Base-by-base conservation (phyloP, 30 jellyfish, hydroid and myxozoan species). In the Rhopilema esculentum region DNA sequence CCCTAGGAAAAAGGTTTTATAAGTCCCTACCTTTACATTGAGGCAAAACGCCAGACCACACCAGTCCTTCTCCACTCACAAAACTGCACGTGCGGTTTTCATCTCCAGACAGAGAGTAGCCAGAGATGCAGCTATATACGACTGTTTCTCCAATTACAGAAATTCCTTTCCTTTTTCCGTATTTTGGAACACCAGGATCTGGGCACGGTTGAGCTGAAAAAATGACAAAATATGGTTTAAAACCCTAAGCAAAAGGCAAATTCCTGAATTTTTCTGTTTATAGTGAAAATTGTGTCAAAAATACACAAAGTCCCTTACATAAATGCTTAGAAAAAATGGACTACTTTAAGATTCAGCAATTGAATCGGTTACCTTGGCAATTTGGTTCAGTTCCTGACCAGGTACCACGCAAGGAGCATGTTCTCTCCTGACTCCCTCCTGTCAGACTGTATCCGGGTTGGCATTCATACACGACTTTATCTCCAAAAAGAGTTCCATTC, bases 21-120 rank as follows among this genome's bases (percentile, higher is more conserved):
- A n/a, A n/a, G n/a, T n/a, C n/a, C n/a, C n/a, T n/a, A 95, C 99
- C 99, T 75, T 70, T 72, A 86, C 99, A 95, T 1, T 20, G 27
- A 17, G 99, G 99, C 28, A 88, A 78, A 19, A 69, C 70, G 7
- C 97, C 97, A n/a, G 95, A 72, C 99, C 99, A 95, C 24, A 23
- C 71, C 19, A 64, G 67, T 19, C 90, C 88, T 57, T 72, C 52
- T 28, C 72, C 87, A 31, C 62, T 80, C 6, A 68, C 50, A 82
- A 26, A 89, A 0, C 33, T 66, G 71, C 99, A 95, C 27, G 97
- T 86, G 75, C 99, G 86, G 30, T 74, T 74, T 28, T 28, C 72
- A 65, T 79, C 75, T 12, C 99, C 99, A 25, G 29, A 62, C 33
- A 95, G 20, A 2, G 66, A 20, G 50, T 69, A 90, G 75, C 99